Base-by-base conservation (phyloP, 2,888 invertebrate genomes). In the Lordiphosa andalusiaca region DNA sequence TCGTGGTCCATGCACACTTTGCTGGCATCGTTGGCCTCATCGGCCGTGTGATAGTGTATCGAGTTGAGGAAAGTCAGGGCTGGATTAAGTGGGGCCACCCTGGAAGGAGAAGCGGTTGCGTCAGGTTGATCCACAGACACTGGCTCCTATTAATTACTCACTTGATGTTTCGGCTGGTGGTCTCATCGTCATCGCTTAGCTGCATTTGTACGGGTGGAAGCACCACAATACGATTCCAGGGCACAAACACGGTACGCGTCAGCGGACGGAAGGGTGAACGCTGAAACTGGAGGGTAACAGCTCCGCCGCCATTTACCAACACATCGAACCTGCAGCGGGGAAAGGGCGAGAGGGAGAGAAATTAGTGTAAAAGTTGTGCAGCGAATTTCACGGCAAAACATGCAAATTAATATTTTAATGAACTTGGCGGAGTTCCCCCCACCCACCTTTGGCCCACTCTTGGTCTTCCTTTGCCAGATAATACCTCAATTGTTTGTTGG, bases 271-370 rank as follows among this genome's bases (percentile, higher is more conserved):
- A 99, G 23, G 98, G 98, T 55, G 96, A 96, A 61, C 99, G 92
- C 89, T 98, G 97, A 91, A 99, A 98, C 90, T 98, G 97, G 72
- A 99, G 91, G 16, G 97, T 98, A 56, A 99, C 97, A 2, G 98
- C 98, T 33, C 98, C 98, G 46, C 99, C 99, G 12, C 99, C 99
- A 90, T 99, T 99, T 64, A 99, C 98, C 86, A 99, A 91, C 59
- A 99, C 95, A 91, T 99, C 99, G 92, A 99, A 99, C 95, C 98
- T 98, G 41, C 4, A 4, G 10, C n/a, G n/a, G 6, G 13, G 0
- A 10, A 2, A 9, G 6, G 6, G 19, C 2, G 33, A 58, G 30
- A 36, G 41, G 21, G 33, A 33, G 58, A 58, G 16, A 44, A 57
- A 41, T 56, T 58, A 39, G 49, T 42, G 23, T 21, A 35, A 49